These are phyloP conservation scores for Drosophila pseudoobscura DNA, from an alignment of 1,140 invertebrate genomes.

Conservation along the genomic window DNA sequence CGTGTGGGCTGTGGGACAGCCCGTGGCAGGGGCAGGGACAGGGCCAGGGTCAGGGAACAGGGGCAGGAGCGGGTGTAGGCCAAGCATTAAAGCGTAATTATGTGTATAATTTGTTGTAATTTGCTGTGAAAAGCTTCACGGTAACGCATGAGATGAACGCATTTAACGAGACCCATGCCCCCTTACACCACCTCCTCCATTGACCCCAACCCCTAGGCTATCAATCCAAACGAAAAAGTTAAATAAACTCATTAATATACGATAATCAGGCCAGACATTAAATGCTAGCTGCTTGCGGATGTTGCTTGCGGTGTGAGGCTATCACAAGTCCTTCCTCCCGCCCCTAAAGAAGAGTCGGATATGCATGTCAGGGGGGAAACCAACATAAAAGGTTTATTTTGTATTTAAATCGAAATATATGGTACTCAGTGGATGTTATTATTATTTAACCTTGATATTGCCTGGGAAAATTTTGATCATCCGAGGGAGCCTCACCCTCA, in stretches of 20 bases:
- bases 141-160: conserved; percentile 52
- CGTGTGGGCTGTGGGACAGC: conserved; percentile 2
- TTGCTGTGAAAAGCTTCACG: conserved; percentile 63
- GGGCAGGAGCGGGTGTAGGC: conserved; percentile 39
- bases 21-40: not conserved
- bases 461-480: not conserved
- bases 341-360: conserved; percentile 1
- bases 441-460: too few relatives aligned
- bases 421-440: too few relatives aligned
- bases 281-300: not conserved
- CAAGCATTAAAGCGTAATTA: conserved; percentile 74
- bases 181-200: not conserved
- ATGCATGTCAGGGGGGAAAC: not conserved
- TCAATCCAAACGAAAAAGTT: conserved; percentile 61
- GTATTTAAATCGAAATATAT: too few relatives aligned
- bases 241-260: conserved; percentile 72
- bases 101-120: conserved; percentile 78
- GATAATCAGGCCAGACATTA: conserved; percentile 50
- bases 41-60: conserved; percentile 7
- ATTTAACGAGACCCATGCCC: conserved; percentile 47
- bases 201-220: conserved; percentile 14
- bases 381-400: too few relatives aligned
- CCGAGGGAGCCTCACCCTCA: not conserved
- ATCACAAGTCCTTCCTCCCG: not conserved
- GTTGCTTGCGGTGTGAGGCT: not conserved